Conservation (phyloP, 2,113 vertebrate genomes). For the Pleuronectes platessa region DNA sequence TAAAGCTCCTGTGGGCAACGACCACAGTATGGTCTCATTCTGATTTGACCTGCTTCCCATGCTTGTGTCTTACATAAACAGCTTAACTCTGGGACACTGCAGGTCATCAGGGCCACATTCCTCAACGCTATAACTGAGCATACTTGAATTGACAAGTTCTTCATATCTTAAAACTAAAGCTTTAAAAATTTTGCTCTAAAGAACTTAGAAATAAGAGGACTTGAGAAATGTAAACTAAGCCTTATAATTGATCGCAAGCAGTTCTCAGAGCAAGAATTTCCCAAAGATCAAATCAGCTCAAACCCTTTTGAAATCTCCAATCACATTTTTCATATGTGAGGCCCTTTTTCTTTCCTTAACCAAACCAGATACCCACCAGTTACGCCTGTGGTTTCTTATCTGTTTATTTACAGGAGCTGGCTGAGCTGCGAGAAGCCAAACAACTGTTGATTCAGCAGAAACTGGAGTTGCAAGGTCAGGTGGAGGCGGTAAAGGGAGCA, state of each 20-base stretch:
- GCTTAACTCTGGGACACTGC: conserved; percentile 10
- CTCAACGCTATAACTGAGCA: not conserved
- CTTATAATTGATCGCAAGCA: too few relatives aligned
- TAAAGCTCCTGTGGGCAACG: not conserved
- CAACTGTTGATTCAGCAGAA: conserved; percentile 96
- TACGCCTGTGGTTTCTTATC: not conserved
- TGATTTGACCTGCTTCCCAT: conserved; percentile 10
- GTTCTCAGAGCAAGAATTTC: not conserved
- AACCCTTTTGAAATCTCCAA: not conserved
- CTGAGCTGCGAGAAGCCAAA: conserved; percentile 91
- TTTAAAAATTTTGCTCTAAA: not conserved
- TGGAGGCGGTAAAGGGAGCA: conserved; percentile 80
- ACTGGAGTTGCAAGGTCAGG: conserved; percentile 89
- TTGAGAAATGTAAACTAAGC: too few relatives aligned
- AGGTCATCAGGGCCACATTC: conserved; percentile 25
- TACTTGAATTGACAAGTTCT: conserved; percentile 1
- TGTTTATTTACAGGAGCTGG: conserved; percentile 83
- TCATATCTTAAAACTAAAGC: not conserved
- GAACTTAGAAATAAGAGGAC: too few relatives aligned
- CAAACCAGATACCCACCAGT: not conserved
- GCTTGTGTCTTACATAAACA: conserved; percentile 36
- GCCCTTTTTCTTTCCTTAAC: not conserved
- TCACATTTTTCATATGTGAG: not conserved
- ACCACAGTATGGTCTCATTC: not conserved
- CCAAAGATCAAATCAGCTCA: not conserved